Base-by-base conservation (phyloP, 2,888 invertebrate species). In the Diplazon laetatorius region DNA sequence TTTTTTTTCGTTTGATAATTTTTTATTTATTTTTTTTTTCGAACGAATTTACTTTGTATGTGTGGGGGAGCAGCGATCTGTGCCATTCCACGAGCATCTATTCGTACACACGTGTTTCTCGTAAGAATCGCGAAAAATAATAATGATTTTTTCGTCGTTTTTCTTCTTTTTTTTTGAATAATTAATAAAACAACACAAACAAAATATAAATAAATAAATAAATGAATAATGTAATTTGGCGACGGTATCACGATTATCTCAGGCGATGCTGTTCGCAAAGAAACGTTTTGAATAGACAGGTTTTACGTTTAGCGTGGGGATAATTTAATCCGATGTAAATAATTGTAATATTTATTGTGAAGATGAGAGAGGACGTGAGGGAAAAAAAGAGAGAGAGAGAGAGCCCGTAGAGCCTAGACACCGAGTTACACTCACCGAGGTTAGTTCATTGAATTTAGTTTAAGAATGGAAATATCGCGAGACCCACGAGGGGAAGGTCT, bases 261-360 rank as follows among this genome's bases (percentile, higher is more conserved):
- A 55, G 50, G 52, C 52, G 59, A 22, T 59, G 6, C 55, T 57
- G 55, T 48, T 37, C n/a, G n/a, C n/a, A n/a, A n/a, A n/a, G 46
- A 48, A 35, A 75, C 50, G 55, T 6, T 68, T 37, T 71, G 57
- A 55, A 55, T 60, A 50, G 59, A 48, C n/a, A n/a, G n/a, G n/a
- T n/a, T 55, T 71, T 71, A 48, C 62, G 72, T 60, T 76, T 70
- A 80, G 78, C 65, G 78, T 69, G 72, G 76, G 83, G 79, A 62
- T 52, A 46, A 66, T 48, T 35, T 57, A 71, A 81, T 80, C 82
- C 80, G 81, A 80, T 90, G 90, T 90, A 90, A 84, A 90, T 90
- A 90, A 82, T 88, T 90, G 90, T 90, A 90, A 90, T 90, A 90
- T 90, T 90, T 90, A 90, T 90, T 88, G 80, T 76, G 83, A 87